A percentile compares a stretch with the other conserved stretches of the same genome.
These are phyloP conservation scores for Phallusia fumigata DNA, from an alignment of 23 tunicate genomes.

Conservation along the genomic window DNA sequence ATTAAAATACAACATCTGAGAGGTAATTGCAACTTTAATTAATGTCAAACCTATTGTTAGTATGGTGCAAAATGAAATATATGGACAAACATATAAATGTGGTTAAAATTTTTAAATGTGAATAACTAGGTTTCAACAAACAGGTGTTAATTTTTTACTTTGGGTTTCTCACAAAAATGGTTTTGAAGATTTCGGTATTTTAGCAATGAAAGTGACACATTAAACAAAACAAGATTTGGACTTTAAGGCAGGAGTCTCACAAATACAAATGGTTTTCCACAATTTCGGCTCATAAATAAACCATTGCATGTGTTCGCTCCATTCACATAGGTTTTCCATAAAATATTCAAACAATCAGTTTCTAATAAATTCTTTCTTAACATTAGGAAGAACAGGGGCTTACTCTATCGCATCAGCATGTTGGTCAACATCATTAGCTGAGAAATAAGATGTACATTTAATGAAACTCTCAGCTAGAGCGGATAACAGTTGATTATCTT, in stretches of 20 bases:
- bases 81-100: not conserved
- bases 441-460: not conserved
- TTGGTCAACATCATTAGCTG: not conserved
- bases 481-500: constrained; percentile 8
- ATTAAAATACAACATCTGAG: constrained; percentile 34
- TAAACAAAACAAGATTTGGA: no score
- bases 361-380: not conserved
- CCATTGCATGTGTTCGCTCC: not conserved
- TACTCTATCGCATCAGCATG: constrained; percentile 41
- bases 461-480: not conserved
- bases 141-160: no score
- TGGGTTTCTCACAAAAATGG: no score
- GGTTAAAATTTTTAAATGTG: not conserved
- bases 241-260: no score
- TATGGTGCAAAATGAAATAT: no score
- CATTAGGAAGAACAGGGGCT: not conserved
- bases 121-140: no score
- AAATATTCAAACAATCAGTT: not conserved
- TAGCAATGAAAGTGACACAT: no score
- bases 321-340: not conserved
- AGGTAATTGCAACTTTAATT: not conserved
- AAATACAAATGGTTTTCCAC: no score
- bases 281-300: no score
- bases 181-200: no score
- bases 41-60: not conserved